Base-by-base conservation (phyloP, 2,888 invertebrate species). In the Latrodectus elegans region DNA sequence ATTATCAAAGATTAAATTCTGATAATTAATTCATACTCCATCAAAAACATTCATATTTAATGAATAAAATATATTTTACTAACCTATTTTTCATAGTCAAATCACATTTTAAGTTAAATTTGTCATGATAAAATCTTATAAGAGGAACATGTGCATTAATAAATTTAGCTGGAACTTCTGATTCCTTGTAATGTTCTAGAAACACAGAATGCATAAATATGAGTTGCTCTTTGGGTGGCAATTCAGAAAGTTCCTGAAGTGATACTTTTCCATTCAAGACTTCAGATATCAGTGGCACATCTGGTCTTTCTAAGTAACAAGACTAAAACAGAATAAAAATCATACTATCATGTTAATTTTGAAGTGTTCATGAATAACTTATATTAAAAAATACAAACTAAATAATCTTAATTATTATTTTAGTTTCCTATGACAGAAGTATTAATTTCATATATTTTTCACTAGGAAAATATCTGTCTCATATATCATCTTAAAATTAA, bases 91-190 rank as follows among this genome's bases (percentile, higher is more conserved):
- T 75, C 52, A 73, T 68, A n/a, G 83, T 75, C 26, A 88, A 68
- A 65, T 88, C 88, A 88, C 88, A 88, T 64, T 88, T 88, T n/a
- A 88, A 51, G 14, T 74, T 74, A 64, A 64, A 83, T 64, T 83
- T 83, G 49, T 88, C 88, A 74, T 88, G 82, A 71, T 78, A 52
- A 53, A 88, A 88, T 60, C 88, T 82, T 14, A 88, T 75, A 12
- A 88, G 49, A 68, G 88, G 83, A 64, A 83, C 78, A 74, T 83
- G 64, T 0, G 88, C 88, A 70, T 82, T 83, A 12, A 88, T 88
- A 64, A 88, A 88, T 49, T 78, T 78, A 38, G 78, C 8, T 2
- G 88, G 78, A 14, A 68, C 70, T 26, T 51, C 64, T n/a, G 88
- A 83, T 26, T 83, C 88, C 17, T 79, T 83, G 12, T 88, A 88